phyloP scores from a whole-genome alignment of 2,888 invertebrate species.

The Amiota communis region DNA sequence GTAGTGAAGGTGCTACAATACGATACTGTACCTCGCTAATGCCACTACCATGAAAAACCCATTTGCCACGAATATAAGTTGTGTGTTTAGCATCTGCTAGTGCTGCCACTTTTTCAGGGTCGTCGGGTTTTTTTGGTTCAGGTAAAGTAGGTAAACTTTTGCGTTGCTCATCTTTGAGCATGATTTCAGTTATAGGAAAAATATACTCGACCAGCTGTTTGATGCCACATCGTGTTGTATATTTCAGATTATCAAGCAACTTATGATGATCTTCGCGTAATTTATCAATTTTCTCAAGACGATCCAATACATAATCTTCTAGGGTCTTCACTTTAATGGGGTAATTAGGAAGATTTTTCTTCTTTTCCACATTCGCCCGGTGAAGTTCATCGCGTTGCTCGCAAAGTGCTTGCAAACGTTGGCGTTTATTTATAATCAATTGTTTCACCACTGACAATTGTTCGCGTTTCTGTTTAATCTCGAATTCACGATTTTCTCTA shows the following conservation, averaged over 20 bases:
- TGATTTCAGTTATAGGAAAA: constrained; percentile 77
- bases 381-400: constrained; percentile 73
- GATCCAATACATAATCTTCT: constrained; percentile 75
- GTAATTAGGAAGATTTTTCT: constrained; percentile 77
- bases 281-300: constrained; percentile 75
- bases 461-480: constrained; percentile 78
- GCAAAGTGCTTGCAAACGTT: constrained; percentile 71
- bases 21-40: constrained; percentile 81
- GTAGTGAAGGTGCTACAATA: constrained; percentile 88
- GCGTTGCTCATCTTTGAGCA: constrained; percentile 67
- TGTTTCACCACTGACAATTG: constrained; percentile 76
- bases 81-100: constrained; percentile 84
- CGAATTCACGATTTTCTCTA: constrained; percentile 74
- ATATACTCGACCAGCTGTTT: constrained; percentile 80
- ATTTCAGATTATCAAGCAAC: constrained; percentile 76
- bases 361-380: constrained; percentile 72
- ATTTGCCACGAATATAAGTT: constrained; percentile 85
- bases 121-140: constrained; percentile 47
- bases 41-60: constrained; percentile 79
- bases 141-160: constrained; percentile 38
- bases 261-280: constrained; percentile 74
- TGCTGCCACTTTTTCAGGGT: constrained; percentile 75
- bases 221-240: constrained; percentile 76
- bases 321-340: constrained; percentile 78
- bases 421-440: constrained; percentile 72